Percentiles rank a stretch among this genome's conserved stretches.
phyloP scores from a whole-genome alignment of 2,797 vertebrate species.

The Helicolenus hilgendorfi region DNA sequence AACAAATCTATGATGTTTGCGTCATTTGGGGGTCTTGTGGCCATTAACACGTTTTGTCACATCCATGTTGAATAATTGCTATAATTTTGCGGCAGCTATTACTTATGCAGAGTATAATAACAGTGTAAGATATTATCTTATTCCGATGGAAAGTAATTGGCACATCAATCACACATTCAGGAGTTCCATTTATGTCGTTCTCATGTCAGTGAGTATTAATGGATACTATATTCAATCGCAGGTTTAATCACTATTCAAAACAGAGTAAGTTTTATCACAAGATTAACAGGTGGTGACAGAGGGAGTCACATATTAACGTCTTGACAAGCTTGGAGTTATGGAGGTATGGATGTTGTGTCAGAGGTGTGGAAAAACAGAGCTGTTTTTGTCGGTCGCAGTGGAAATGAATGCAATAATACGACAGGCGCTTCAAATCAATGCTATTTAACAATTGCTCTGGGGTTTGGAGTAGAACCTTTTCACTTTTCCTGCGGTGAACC shows the following conservation, averaged over 20 bases:
- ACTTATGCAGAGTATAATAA: slow-evolving; percentile 48
- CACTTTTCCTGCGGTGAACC: slow-evolving; percentile 32
- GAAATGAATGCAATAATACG: not conserved
- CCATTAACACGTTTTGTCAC: not conserved
- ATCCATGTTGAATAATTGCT: slow-evolving; percentile 36
- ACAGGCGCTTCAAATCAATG: slow-evolving; percentile 24
- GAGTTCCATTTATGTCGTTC: slow-evolving; percentile 8
- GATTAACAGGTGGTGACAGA: slow-evolving; percentile 13
- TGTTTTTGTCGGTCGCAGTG: not conserved
- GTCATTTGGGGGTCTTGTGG: not conserved
- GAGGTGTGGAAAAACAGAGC: not conserved
- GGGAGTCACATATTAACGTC: not conserved
- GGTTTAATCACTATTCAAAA: slow-evolving; percentile 41
- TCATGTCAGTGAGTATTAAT: slow-evolving; percentile 18
- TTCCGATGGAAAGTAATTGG: slow-evolving; percentile 53
- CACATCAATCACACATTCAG: slow-evolving; percentile 53
- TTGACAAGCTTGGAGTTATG: not conserved
- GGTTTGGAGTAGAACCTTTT: slow-evolving; percentile 38
- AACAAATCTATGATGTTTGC: not conserved
- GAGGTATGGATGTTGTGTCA: not conserved
- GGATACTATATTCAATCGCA: slow-evolving; percentile 19
- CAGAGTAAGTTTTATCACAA: slow-evolving; percentile 1
- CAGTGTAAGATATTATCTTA: slow-evolving; percentile 46
- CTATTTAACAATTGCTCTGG: slow-evolving; percentile 42
- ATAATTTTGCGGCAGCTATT: slow-evolving; percentile 23